Conservation (phyloP, 2,888 invertebrate species). For the Papilio protenor region DNA sequence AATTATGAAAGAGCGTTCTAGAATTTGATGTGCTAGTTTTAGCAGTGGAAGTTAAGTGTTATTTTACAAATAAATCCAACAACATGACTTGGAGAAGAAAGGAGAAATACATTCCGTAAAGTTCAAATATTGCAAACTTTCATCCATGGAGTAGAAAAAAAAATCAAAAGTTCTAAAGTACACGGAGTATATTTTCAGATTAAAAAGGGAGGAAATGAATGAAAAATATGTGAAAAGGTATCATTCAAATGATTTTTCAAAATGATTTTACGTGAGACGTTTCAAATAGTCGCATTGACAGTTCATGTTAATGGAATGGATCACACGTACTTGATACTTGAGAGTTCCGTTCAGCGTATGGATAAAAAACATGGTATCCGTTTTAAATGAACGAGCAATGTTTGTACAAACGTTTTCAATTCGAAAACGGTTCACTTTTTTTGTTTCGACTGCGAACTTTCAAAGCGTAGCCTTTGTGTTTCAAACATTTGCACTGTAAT, state of each 20-base stretch:
- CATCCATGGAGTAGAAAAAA: neutral
- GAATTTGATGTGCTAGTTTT: slow-evolving; percentile 14
- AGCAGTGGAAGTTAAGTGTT: neutral
- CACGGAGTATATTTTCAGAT: neutral
- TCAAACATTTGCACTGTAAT: slow-evolving; percentile 25
- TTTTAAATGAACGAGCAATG: slow-evolving; percentile 12
- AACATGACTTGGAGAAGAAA: neutral
- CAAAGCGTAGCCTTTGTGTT: slow-evolving; percentile 22
- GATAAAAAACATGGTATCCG: slow-evolving; percentile 8
- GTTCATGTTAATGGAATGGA: neutral
- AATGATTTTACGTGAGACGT: neutral
- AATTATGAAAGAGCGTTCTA: slow-evolving; percentile 7
- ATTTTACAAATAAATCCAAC: neutral
- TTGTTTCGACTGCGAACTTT: slow-evolving; percentile 18
- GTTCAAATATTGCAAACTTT: no score
- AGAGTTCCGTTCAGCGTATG: neutral
- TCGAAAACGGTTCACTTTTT: slow-evolving; percentile 29
- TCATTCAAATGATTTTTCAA: neutral
- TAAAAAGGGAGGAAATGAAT: neutral
- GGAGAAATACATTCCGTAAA: neutral
- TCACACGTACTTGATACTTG: neutral
- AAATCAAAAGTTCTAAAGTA: neutral
- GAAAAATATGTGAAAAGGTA: neutral
- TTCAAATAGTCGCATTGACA: neutral
- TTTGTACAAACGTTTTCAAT: slow-evolving; percentile 35